A percentile compares a stretch with the other conserved stretches of the same genome.
Conservation (phyloP, 2,797 vertebrate genomes). For the Lates japonicus region DNA sequence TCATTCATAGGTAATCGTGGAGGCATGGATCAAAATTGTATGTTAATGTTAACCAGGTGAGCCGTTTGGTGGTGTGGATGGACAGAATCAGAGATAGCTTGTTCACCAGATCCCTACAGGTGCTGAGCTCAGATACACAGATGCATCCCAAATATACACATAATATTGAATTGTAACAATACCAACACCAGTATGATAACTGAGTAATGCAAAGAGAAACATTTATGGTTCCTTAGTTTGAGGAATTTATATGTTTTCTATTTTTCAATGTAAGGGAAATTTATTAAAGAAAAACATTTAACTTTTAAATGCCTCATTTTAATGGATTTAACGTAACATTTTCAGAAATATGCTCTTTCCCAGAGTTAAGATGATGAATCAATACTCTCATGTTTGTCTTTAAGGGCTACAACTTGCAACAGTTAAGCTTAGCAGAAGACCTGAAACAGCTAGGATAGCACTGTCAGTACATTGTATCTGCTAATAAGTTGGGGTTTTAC, state of each 20-base stretch:
- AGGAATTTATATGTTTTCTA: too few species aligned
- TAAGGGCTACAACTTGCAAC: too few species aligned
- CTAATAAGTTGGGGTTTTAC: too few species aligned
- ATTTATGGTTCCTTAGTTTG: not conserved
- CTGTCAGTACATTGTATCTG: too few species aligned
- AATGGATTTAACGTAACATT: not conserved
- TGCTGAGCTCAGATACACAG: conserved; percentile 3
- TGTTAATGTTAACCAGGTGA: conserved; percentile 4
- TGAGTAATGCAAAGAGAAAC: not conserved
- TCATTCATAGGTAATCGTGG: too few species aligned
- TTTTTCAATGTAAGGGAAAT: too few species aligned
- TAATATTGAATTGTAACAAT: not conserved
- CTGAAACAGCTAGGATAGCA: not conserved
- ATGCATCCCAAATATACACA: not conserved
- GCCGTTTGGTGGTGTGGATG: not conserved
- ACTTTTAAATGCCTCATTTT: not conserved
- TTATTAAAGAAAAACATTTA: not conserved
- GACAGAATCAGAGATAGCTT: not conserved
- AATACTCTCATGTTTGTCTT: too few species aligned
- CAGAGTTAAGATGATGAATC: not conserved
- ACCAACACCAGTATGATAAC: not conserved
- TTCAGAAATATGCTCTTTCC: not conserved
- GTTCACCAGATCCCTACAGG: conserved; percentile 36
- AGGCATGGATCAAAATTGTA: conserved; percentile 7
- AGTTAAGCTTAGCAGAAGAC: too few species aligned